Evolutionary conservation across 2,888 invertebrate species (phyloP).

Genomic region (Machimus rusticus): DNA sequence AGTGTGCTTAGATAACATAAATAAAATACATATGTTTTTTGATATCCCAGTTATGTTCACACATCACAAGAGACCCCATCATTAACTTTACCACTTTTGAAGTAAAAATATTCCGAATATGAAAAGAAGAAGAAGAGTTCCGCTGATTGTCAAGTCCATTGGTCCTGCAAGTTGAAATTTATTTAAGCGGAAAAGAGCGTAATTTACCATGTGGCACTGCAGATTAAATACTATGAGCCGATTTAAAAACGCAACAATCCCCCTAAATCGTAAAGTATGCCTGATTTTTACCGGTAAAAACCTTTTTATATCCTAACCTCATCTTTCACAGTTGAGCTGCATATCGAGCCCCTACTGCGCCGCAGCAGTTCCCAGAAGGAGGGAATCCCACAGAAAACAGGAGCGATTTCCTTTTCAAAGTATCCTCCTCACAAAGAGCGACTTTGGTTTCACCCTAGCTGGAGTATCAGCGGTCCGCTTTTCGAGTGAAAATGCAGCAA

Average conservation of each 20-base stretch:
- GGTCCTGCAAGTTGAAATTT: not conserved
- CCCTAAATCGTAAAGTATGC: not conserved
- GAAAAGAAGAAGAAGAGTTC: not conserved
- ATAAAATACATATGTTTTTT: too few relatives aligned
- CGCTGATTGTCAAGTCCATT: not conserved
- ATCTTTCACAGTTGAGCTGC: not conserved
- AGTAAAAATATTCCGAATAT: not conserved
- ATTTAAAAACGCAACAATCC: not conserved
- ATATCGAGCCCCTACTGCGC: not conserved
- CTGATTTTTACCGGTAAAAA: not conserved
- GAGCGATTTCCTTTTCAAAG: not conserved
- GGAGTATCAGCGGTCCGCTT: constrained; percentile 23
- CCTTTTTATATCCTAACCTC: not conserved
- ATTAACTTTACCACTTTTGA: not conserved
- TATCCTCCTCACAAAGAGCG: not conserved
- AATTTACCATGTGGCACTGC: not conserved
- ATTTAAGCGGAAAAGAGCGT: not conserved
- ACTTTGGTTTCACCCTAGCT: not conserved
- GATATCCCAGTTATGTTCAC: too few relatives aligned
- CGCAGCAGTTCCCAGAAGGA: not conserved
- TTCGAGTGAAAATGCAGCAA: constrained; percentile 36
- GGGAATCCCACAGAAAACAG: not conserved
- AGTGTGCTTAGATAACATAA: too few relatives aligned
- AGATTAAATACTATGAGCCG: not conserved
- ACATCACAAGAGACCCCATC: not conserved